Conservation (phyloP, 2,797 vertebrate genomes). For the Syndactyla subalaris region DNA sequence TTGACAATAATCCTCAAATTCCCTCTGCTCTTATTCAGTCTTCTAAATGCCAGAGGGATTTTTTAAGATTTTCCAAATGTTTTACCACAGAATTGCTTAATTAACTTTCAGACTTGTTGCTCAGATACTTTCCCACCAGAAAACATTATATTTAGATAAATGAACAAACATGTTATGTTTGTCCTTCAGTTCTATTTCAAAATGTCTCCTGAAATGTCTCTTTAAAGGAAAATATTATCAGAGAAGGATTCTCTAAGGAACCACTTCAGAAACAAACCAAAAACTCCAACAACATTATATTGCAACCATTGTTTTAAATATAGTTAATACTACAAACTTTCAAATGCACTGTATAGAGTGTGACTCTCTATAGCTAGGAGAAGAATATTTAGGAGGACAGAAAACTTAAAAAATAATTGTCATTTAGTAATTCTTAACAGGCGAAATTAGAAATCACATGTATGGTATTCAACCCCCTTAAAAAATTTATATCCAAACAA, state of each 20-base stretch:
- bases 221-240: neutral
- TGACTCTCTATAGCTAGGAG: neutral
- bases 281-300: fast-evolving
- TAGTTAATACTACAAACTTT: neutral
- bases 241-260: neutral
- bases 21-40: constrained; percentile 4
- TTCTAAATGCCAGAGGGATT: constrained; percentile 11
- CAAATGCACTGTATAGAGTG: neutral
- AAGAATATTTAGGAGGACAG: neutral
- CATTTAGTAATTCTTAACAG: neutral
- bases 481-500: neutral
- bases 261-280: neutral
- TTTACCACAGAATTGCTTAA: constrained; percentile 24
- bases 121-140: constrained; percentile 25
- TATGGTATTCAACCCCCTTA: neutral
- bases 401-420: neutral
- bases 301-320: neutral
- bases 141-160: constrained; percentile 51
- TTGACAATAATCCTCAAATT: constrained; percentile 39
- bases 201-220: neutral
- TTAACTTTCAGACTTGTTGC: constrained; percentile 31
- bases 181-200: constrained; percentile 10
- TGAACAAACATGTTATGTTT: neutral
- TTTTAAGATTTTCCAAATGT: constrained; percentile 49
- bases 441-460: neutral